Base-by-base conservation (phyloP, 2,797 vertebrate species). In the Scolopax rusticola region DNA sequence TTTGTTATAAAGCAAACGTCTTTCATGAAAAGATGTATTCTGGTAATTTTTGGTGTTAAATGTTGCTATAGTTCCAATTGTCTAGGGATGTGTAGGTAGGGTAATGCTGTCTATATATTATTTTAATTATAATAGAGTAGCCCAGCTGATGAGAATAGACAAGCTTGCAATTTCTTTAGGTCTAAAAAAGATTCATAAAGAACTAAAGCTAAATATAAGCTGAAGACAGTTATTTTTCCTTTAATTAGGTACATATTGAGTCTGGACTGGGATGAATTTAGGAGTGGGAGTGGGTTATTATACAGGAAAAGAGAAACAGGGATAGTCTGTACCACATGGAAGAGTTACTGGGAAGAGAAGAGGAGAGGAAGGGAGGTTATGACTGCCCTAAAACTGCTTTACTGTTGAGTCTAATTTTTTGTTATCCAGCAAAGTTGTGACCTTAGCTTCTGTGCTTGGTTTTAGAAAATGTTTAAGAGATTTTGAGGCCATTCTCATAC, bases 91-190 rank as follows among this genome's bases (percentile, higher is more conserved):
- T 40, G 18, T 43, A 74, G 43, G 68, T 59, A 51, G 63, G 16
- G 27, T 51, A 77, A 43, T 70, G 41, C 7, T 59, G 47, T 36
- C 14, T n/a, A 2, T 0, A 0, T 63, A 7, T 18, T 76, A 3
- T 59, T 93, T 93, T 80, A 68, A 33, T 88, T 85, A 20, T 36
- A 64, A 25, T 25, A 36, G 13, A 80, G 28, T 20, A 75, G 13
- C 24, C 36, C 15, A 69, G 18, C 60, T 59, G 43, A 53, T 56
- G 83, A 61, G 63, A 87, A 33, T 9, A 69, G 17, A 23, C 4
- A 68, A 13, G 3, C 60, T 68, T 75, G 54, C 16, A 28, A 48
- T 9, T 73, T 82, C 33, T 76, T 59, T n/a, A 69, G 24, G 13
- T 50, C 25, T 86, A 60, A 80, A 93, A 61, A 50, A 74, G 25